Base-by-base conservation (phyloP, 2,113 vertebrate species). In the Galemys pyrenaicus region DNA sequence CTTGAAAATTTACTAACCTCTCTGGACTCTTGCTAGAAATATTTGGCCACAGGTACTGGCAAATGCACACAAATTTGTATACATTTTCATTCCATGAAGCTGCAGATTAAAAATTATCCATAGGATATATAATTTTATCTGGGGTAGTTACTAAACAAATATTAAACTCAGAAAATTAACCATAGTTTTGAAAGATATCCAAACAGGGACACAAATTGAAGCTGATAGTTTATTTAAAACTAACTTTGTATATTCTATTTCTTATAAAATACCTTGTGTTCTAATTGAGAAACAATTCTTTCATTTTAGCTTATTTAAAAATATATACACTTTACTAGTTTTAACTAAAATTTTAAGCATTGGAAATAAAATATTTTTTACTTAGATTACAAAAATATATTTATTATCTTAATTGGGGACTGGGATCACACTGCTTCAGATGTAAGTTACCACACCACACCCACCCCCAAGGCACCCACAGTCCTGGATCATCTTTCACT, bases 141-240 rank as follows among this genome's bases (percentile, higher is more conserved):
- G n/a, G 8, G 30, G 86, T 51, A 49, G 30, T 17, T 85, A 32
- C 20, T 74, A 19, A 82, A 75, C 8, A 41, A 37, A 24, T 46
- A 78, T 46, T 70, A 68, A 68, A 35, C 19, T 89, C 16, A 87
- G 35, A 79, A 95, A 67, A 56, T 39, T 83, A 71, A 54, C 11
- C 7, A 39, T 35, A 12, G 4, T 86, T 96, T 91, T 90, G 75
- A 82, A 94, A 86, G 68, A 35, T 82, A 37, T 68, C 10, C 51
- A 85, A 51, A 87, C 5, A 83, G 24, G 44, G 9, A 51, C 49
- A 60, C 9, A 71, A 51, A 88, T 81, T 37, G n/a, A 82, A 89
- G 86, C 11, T 62, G n/a, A 51, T 11, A 39, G 41, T 56, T 54
- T 6, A 62, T 37, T 65, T 16, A 26, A 92, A 64, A 82, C 3